phyloP scores from a whole-genome alignment of 2,797 vertebrate species.

The Lepidocolaptes lacrymiger region DNA sequence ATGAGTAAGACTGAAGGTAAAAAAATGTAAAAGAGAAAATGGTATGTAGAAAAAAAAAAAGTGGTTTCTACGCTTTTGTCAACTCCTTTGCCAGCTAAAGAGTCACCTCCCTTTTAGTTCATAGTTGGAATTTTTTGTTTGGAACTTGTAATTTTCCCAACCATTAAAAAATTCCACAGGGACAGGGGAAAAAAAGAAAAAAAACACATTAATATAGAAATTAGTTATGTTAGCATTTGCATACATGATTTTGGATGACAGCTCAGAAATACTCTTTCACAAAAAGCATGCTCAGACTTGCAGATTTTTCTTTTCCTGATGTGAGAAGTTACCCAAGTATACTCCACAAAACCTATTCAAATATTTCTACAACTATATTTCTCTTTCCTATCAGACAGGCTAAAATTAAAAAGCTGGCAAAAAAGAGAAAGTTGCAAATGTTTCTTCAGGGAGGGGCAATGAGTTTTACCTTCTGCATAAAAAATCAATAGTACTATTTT shows the following conservation, averaged over 20 bases:
- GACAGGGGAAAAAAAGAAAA: neutral
- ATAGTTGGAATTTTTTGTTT: neutral
- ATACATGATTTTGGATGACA: neutral
- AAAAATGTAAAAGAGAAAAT: neutral
- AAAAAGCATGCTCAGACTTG: neutral
- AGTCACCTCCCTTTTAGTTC: neutral
- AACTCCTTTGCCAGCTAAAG: neutral
- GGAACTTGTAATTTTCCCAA: neutral
- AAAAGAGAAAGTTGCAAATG: neutral
- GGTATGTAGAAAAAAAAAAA: neutral
- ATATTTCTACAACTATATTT: neutral
- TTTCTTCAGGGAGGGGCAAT: neutral
- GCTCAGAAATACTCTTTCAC: neutral
- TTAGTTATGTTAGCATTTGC: neutral
- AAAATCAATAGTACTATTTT: neutral
- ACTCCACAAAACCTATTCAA: neutral
- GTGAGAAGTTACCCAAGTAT: neutral
- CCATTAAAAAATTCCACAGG: neutral
- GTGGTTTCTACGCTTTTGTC: neutral
- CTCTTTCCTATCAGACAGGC: neutral
- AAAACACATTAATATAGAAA: neutral
- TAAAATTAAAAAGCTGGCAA: neutral
- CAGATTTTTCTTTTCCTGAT: neutral
- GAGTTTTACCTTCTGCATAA: neutral
- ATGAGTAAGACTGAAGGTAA: neutral